Evolutionary conservation across 2,113 vertebrate species (phyloP).

Genomic region (Lontra canadensis): DNA sequence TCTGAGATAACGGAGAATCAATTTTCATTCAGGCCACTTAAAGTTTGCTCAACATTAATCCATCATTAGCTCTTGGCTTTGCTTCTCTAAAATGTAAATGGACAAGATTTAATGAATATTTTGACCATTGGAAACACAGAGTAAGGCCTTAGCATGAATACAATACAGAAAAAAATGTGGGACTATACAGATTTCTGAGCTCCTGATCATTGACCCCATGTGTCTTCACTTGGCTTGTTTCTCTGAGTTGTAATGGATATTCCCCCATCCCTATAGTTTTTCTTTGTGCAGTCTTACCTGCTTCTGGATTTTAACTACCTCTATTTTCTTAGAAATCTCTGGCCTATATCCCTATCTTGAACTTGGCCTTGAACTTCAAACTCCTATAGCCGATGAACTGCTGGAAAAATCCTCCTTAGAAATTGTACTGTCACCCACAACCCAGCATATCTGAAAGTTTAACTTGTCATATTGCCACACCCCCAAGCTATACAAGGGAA

Average conservation of each 20-base stretch:
- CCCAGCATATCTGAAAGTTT: not conserved
- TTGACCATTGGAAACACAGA: not conserved
- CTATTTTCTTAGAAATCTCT: not conserved
- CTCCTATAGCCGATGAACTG: not conserved
- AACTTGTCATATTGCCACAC: not conserved
- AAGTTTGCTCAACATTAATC: conserved; percentile 29
- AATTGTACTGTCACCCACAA: not conserved
- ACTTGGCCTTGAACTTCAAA: not conserved
- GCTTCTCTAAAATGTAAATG: not conserved
- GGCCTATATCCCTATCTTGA: not conserved
- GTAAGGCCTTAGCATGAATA: not conserved
- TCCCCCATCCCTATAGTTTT: not conserved
- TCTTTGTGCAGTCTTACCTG: not conserved
- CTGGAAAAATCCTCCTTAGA: not conserved
- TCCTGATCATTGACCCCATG: not conserved
- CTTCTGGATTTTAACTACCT: not conserved
- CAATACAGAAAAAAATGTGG: not conserved
- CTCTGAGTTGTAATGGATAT: not conserved
- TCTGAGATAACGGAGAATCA: not conserved
- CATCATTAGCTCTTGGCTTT: conserved; percentile 51
- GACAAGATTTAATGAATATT: conserved; percentile 39
- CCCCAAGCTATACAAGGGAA: not conserved
- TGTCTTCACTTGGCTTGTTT: conserved; percentile 16
- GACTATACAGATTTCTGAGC: not conserved
- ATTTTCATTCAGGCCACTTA: conserved; percentile 37